These are phyloP conservation scores for Pangasius krempfi DNA, from an alignment of 2,797 vertebrate genomes.

Conservation along the genomic window DNA sequence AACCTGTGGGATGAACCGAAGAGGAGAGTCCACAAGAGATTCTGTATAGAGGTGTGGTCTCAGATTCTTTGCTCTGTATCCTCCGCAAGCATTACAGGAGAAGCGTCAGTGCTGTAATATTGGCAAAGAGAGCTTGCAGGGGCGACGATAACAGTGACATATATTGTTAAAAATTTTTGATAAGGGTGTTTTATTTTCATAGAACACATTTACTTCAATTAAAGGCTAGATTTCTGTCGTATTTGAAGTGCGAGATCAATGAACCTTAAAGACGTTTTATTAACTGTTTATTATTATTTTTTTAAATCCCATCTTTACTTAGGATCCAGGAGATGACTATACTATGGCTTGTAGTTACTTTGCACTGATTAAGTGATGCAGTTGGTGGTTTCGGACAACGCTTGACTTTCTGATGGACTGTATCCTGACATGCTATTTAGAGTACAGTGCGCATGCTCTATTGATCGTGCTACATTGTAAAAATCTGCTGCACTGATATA, in stretches of 20 bases:
- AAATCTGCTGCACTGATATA: background rate
- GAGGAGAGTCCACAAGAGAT: background rate
- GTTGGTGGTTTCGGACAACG: background rate
- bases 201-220: background rate
- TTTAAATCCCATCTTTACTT: background rate
- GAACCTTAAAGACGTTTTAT: background rate
- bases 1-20: background rate
- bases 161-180: background rate
- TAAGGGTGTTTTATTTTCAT: background rate
- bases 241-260: background rate
- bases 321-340: background rate
- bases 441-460: background rate
- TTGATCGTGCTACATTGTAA: background rate
- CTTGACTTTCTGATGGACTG: background rate
- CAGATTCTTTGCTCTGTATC: background rate
- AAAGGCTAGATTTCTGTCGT: background rate
- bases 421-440: background rate
- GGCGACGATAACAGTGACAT: background rate
- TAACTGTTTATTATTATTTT: background rate
- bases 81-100: background rate
- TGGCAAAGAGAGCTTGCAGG: background rate
- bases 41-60: background rate
- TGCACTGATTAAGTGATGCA: background rate
- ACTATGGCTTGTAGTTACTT: background rate
- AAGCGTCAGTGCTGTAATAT: background rate